Percentiles rank a stretch among this genome's conserved stretches.
phyloP scores from a whole-genome alignment of 2,113 vertebrate genomes.

The Sylvietta virens region DNA sequence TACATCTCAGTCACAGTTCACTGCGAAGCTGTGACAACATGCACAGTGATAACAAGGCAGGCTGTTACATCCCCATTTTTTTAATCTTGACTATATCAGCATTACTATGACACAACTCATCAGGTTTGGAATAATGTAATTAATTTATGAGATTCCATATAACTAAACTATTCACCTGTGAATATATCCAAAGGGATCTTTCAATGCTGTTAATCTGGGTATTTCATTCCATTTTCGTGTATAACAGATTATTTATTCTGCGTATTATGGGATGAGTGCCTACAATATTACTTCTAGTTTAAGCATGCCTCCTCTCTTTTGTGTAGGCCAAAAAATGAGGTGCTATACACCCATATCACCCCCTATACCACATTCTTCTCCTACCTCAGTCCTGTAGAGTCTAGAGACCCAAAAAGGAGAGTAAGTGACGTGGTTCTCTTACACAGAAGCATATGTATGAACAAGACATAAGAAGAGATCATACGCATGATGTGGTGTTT shows the following conservation, averaged over 20 bases:
- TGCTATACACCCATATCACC: neutral
- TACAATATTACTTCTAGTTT: neutral
- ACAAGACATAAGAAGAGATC: neutral
- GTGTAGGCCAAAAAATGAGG: neutral
- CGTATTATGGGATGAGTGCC: neutral
- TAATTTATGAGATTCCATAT: neutral
- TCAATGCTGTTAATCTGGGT: neutral
- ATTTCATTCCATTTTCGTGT: neutral
- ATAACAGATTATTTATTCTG: neutral
- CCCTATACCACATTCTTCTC: neutral
- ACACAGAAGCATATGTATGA: neutral
- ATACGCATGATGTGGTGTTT: neutral
- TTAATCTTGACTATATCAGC: neutral
- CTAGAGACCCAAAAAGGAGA: neutral
- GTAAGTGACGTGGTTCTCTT: neutral
- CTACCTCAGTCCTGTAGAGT: neutral
- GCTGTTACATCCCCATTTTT: neutral
- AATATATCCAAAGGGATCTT: neutral
- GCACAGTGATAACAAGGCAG: constrained; percentile 29
- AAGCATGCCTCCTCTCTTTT: neutral
- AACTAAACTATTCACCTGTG: neutral
- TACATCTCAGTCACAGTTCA: constrained; percentile 43
- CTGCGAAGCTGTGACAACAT: constrained; percentile 28
- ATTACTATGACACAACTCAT: constrained; percentile 15
- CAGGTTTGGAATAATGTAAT: constrained; percentile 11